Base-by-base conservation (phyloP, 2,797 vertebrate species). In the Intellagama lesueurii region DNA sequence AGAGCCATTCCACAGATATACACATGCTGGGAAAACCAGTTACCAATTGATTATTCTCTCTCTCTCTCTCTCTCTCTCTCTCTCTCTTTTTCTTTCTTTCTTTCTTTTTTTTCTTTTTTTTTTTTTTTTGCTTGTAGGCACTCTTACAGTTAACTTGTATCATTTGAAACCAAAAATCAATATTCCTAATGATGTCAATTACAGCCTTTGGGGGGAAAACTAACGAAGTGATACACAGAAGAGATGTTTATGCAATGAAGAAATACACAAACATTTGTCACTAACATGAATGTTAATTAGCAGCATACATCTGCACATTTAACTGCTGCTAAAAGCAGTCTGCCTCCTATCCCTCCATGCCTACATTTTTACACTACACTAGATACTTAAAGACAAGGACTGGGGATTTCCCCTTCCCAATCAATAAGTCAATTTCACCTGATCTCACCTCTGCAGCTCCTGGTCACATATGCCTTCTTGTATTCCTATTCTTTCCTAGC, bases 101-200 rank as follows among this genome's bases (percentile, higher is more conserved):
- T n/a, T n/a, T n/a, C n/a, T n/a, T n/a, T n/a, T n/a, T n/a, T n/a
- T n/a, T n/a, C n/a, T n/a, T n/a, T n/a, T n/a, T n/a, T n/a, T n/a
- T n/a, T n/a, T n/a, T n/a, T 92, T 84, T 72, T 66, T 47, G 66
- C 75, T 79, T 91, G 88, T 22, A 69, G 85, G 88, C 60, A 77
- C 81, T 87, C 87, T 90, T 93, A 89, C 70, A 90, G 92, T 91
- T 89, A 90, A 92, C 91, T 28, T 84, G 87, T 81, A 91, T 72
- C 69, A 44, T 83, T 86, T 89, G 80, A 89, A 92, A 88, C 2
- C 0, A 32, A 91, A 90, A 92, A 90, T 85, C 73, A 17, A 86
- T 91, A 90, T 73, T 90, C 90, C 85, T 90, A 91, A 93, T 92
- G 79, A 92, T n/a, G 60, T 81, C 88, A 93, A 75, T 88, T 81